Base-by-base conservation (phyloP, 2,113 vertebrate genomes). In the Lethenteron camtschaticum region DNA sequence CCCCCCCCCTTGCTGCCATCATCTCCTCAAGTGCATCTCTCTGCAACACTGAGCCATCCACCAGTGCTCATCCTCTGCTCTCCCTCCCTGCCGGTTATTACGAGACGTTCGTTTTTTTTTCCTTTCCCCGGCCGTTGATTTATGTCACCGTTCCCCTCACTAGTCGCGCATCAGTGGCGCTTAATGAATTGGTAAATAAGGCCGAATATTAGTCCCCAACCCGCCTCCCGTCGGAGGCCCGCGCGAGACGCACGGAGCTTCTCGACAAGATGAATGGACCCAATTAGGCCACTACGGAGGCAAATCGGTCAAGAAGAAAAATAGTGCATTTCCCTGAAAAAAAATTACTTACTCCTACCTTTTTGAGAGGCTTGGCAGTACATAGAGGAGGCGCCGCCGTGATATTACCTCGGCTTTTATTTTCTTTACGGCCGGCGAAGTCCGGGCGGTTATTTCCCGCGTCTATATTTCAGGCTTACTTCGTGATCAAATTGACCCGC, bases 161-260 rank as follows among this genome's bases (percentile, higher is more conserved):
- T 86, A 72, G 71, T 91, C 89, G 90, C 90, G 90, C 94, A 92
- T 96, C 94, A 88, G 96, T 96, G 75, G 71, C 95, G 96, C 94
- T 96, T 99, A 99, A 99, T 99, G 94, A 96, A 96, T 99, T 99
- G 94, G 94, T 99, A 99, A 99, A 99, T 99, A 99, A 96, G 92
- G 92, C 90, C 83, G 89, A 94, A 95, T 91, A 99, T 99, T 95
- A 88, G 63, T 66, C 63, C 24, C 63, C 63, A 16, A 24, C 63
- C 24, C 24, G 63, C n/a, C 24, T n/a, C 63, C 24, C 24, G n/a
- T n/a, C n/a, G n/a, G 63, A 9, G 63, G 9, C 63, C 24, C 63
- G n/a, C n/a, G 63, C 63, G 24, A 16, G 63, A n/a, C 92, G 94
- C 82, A 90, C 96, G 90, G 95, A 92, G 96, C 90, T 96, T 92